Conservation (phyloP, 2,888 invertebrate genomes). For the Aromia moschata region DNA sequence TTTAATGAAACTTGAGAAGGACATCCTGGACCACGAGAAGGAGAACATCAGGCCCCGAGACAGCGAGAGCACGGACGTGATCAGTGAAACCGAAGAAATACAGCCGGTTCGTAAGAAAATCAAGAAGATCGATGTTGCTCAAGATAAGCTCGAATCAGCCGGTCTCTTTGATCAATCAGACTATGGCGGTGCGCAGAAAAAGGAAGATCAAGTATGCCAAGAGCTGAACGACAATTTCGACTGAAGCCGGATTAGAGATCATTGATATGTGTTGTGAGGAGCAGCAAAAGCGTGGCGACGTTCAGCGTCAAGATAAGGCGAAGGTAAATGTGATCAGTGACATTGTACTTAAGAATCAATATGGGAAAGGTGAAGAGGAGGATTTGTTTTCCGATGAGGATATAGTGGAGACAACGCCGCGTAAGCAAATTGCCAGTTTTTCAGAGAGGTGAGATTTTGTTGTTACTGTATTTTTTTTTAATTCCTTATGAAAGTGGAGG, state of each 20-base stretch:
- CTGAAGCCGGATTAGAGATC: slow-evolving; percentile 25
- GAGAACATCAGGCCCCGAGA: slow-evolving; percentile 1
- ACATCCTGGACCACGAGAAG: slow-evolving; percentile 17
- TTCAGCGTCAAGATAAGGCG: background rate
- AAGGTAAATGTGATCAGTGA: slow-evolving; percentile 8
- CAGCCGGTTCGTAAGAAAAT: slow-evolving; percentile 23
- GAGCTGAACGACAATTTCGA: slow-evolving; percentile 32
- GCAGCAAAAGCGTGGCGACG: background rate
- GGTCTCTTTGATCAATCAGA: background rate
- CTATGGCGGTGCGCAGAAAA: background rate
- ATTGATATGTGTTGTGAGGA: slow-evolving; percentile 15
- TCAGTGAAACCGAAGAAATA: slow-evolving; percentile 26
- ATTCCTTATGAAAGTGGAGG: no score
- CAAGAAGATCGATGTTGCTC: slow-evolving; percentile 5
- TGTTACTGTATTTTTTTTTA: no score
- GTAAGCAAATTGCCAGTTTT: slow-evolving; percentile 34
- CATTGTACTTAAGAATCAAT: slow-evolving; percentile 12
- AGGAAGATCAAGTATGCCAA: slow-evolving; percentile 13
- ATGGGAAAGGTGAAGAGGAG: slow-evolving; percentile 26
- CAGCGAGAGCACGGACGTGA: slow-evolving; percentile 31
- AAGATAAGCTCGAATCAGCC: background rate
- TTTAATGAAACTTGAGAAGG: slow-evolving; percentile 26
- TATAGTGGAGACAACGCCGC: slow-evolving; percentile 54
- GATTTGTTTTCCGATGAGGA: slow-evolving; percentile 48
- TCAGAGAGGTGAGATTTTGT: slow-evolving; percentile 22